Conservation (phyloP, 2,113 vertebrate species). For the Mesitornis unicolor region DNA sequence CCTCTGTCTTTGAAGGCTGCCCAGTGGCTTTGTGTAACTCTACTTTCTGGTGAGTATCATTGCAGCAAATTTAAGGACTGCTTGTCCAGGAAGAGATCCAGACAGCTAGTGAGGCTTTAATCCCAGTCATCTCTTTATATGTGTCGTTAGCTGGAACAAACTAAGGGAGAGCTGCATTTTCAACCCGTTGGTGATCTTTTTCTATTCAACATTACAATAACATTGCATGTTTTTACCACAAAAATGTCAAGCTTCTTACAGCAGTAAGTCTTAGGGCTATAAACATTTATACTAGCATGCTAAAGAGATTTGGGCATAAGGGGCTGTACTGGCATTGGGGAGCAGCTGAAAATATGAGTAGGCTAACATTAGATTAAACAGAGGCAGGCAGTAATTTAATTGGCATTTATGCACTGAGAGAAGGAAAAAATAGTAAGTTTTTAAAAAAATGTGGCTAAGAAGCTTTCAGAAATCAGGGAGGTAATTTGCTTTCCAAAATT, state of each 20-base stretch:
- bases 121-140: background rate
- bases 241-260: conserved; percentile 7
- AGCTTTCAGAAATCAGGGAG: conserved; percentile 17
- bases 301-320: conserved; percentile 6
- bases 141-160: background rate
- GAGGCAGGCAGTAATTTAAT: conserved; percentile 21
- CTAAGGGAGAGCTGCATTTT: background rate
- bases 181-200: background rate
- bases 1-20: background rate
- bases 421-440: conserved; percentile 6
- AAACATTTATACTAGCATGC: conserved; percentile 12
- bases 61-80: background rate
- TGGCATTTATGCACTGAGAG: background rate
- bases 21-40: background rate
- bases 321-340: background rate
- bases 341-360: background rate
- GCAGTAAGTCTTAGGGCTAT: background rate
- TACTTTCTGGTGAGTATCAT: background rate
- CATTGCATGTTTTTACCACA: background rate
- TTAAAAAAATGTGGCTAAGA: background rate
- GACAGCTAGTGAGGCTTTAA: background rate
- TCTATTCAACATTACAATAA: background rate
- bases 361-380: conserved; percentile 34
- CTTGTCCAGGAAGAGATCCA: background rate
- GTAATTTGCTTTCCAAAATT: conserved; percentile 65